These are phyloP conservation scores for Rafetus swinhoei DNA, from an alignment of 2,113 vertebrate genomes.

Conservation along the genomic window DNA sequence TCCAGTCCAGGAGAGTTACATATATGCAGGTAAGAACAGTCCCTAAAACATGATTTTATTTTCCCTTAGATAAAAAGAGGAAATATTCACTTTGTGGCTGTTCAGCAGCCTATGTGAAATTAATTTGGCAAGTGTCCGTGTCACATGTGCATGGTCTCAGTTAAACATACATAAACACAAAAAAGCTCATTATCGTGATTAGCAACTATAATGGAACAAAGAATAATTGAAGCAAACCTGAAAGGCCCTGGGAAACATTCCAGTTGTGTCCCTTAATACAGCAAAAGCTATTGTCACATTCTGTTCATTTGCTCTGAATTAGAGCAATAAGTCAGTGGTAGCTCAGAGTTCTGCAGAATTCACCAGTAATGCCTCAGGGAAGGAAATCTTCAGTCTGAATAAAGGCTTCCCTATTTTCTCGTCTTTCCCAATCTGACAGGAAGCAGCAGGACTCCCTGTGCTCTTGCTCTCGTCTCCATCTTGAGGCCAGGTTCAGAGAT, in stretches of 20 bases:
- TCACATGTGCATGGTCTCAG: not conserved
- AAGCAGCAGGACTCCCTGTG: not conserved
- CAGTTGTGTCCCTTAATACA: not conserved
- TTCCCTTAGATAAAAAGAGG: not conserved
- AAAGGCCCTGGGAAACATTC: too few relatives aligned
- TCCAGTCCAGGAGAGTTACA: not conserved
- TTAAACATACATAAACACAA: not conserved
- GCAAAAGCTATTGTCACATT: not conserved
- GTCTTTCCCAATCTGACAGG: not conserved
- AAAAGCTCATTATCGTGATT: rapidly evolving
- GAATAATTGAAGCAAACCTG: not conserved
- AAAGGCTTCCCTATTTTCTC: not conserved
- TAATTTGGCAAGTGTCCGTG: not conserved
- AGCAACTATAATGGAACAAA: not conserved
- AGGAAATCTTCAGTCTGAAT: not conserved
- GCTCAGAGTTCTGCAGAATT: not conserved
- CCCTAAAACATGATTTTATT: not conserved
- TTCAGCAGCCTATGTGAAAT: not conserved
- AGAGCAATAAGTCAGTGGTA: not conserved
- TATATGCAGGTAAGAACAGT: not conserved
- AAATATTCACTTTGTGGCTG: not conserved
- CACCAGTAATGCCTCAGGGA: not conserved
- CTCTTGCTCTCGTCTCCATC: not conserved
- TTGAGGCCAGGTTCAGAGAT: not conserved
- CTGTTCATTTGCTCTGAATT: not conserved